These are phyloP conservation scores for Panurus biarmicus DNA, from an alignment of 2,113 vertebrate genomes.

Conservation along the genomic window DNA sequence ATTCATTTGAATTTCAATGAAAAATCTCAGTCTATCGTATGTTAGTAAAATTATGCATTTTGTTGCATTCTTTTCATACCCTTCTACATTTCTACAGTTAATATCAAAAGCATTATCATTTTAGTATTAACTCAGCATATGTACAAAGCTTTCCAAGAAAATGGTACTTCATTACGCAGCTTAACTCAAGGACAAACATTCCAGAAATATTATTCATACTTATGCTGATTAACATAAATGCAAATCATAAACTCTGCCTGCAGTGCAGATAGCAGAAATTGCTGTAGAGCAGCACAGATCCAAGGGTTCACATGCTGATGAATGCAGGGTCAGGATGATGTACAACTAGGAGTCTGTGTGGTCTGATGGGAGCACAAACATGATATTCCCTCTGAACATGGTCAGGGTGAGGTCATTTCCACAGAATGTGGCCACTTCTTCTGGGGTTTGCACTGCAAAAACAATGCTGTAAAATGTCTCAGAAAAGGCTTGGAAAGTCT, in stretches of 20 bases:
- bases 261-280: neutral
- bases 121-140: conserved; percentile 31
- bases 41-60: neutral
- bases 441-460: neutral
- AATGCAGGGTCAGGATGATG: neutral
- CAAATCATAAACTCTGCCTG: conserved; percentile 29
- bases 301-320: neutral
- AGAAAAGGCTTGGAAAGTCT: neutral
- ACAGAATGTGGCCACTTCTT: neutral
- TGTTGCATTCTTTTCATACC: conserved; percentile 28
- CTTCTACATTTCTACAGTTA: neutral
- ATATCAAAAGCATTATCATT: conserved; percentile 36
- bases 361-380: neutral
- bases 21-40: neutral
- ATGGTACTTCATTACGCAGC: neutral
- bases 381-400: neutral
- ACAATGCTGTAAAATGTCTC: neutral
- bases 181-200: conserved; percentile 49
- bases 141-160: conserved; percentile 8
- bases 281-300: neutral
- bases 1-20: conserved; percentile 40
- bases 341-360: neutral
- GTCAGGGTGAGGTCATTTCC: neutral
- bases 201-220: conserved; percentile 60
- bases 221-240: conserved; percentile 55